Evolutionary conservation across 2,113 vertebrate species (phyloP).

Genomic region (Rattus rattus): DNA sequence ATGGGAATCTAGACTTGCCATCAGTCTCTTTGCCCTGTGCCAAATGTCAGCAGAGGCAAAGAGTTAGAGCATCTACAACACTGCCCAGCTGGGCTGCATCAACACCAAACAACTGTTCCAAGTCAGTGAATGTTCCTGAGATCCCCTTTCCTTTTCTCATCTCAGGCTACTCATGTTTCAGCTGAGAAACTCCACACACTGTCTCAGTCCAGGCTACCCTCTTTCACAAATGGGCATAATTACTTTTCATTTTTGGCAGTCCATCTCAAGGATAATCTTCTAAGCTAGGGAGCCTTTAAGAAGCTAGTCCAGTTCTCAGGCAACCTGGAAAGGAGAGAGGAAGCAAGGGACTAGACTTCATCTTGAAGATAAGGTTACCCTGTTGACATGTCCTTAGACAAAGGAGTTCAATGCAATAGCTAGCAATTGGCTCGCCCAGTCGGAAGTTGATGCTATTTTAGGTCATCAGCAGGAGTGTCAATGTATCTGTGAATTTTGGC

Average conservation of each 20-base stretch:
- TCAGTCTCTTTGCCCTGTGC: neutral
- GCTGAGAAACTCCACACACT: neutral
- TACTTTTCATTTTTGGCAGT: neutral
- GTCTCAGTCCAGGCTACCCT: neutral
- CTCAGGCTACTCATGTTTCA: neutral
- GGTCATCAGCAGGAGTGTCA: conserved; percentile 75
- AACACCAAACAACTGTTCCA: neutral
- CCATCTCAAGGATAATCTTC: neutral
- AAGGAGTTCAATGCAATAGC: conserved; percentile 60
- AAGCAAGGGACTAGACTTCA: conserved; percentile 40
- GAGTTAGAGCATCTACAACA: neutral
- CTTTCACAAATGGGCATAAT: neutral
- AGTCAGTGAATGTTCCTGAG: neutral
- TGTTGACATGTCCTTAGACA: conserved; percentile 68
- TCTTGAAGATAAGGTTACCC: conserved; percentile 73
- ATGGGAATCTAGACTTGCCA: neutral
- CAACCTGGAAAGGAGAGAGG: conserved; percentile 28
- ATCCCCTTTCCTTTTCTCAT: neutral
- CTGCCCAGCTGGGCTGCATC: neutral
- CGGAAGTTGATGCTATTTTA: conserved; percentile 82
- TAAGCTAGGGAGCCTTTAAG: neutral
- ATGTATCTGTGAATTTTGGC: conserved; percentile 79
- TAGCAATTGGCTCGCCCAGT: conserved; percentile 75
- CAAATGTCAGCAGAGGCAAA: neutral
- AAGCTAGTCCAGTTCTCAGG: neutral